phyloP scores from a whole-genome alignment of 2,888 invertebrate genomes.

The Liopterus haemorrhoidalis region DNA sequence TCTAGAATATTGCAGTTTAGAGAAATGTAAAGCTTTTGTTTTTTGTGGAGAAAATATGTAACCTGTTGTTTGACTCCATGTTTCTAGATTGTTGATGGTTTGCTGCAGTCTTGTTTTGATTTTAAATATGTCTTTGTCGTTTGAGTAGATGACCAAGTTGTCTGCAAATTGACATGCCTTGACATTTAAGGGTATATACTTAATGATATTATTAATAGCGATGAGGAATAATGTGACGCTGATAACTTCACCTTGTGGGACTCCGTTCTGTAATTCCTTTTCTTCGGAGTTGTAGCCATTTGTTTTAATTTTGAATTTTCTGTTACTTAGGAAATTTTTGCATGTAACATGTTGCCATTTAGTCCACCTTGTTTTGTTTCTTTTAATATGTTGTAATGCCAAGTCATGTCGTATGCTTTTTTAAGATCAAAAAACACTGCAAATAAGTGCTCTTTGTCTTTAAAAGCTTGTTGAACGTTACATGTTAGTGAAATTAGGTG shows the following conservation, averaged over 20 bases:
- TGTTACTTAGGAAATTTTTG: constrained; percentile 8
- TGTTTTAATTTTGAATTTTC: constrained; percentile 5
- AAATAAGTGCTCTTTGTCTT: too few relatives aligned
- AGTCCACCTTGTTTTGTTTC: not conserved
- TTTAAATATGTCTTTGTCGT: not conserved
- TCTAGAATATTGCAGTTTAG: not conserved
- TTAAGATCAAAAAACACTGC: too few relatives aligned
- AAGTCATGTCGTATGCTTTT: too few relatives aligned
- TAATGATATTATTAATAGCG: constrained; percentile 8
- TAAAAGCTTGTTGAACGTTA: too few relatives aligned
- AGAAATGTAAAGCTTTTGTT: constrained; percentile 13
- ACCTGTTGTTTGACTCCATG: constrained; percentile 3
- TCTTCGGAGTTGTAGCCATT: not conserved
- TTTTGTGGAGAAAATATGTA: constrained; percentile 3
- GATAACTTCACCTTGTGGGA: constrained; percentile 7
- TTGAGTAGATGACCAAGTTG: constrained; percentile 5
- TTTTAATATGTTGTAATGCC: constrained; percentile 6
- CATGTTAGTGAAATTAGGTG: too few relatives aligned
- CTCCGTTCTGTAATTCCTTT: constrained; percentile 3
- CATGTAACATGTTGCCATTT: constrained; percentile 6
- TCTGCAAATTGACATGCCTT: constrained; percentile 5
- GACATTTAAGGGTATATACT: not conserved
- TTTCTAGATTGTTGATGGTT: constrained; percentile 9
- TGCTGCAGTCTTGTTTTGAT: constrained; percentile 6
- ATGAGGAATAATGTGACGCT: constrained; percentile 11